Evolutionary conservation across 2,888 invertebrate genomes (phyloP), one percentile per base, ranked within the genome.

Genomic region (Caenorhabditis virilis): DNA sequence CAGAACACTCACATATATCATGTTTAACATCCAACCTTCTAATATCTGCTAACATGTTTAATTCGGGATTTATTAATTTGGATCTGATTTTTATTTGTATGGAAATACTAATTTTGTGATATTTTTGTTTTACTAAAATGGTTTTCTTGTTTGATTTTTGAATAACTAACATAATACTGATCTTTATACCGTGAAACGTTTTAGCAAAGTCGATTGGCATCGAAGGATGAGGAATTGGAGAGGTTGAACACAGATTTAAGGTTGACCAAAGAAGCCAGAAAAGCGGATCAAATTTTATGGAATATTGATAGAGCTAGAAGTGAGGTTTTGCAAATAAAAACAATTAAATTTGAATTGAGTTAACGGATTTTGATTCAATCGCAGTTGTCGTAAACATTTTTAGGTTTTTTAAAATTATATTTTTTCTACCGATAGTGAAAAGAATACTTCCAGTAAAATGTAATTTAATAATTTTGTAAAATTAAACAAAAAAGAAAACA

Each of bases 191-290:
- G 3, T 45, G 2, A 51, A 15, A 42, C 0, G 2, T 38, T 71
- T 59, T 35, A 90, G 80, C 77, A 82, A 41, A 92, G 92, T 77
- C 91, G 91, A 85, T 71, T 85, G 43, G 89, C 90, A 20, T 92
- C 93, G 84, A 85, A 93, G 59, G 89, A 91, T 79, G 87, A 93
- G 38, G 89, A 93, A 72, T 86, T 94, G 50, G 93, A 93, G 84
- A 87, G 76, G 6, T 52, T 80, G 43, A 76, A 69, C 23, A 73
- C 70, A 1, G 82, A 82, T 50, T 55, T 81, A 42, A 53, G 72
- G 36, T 59, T 81, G 39, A 74, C 72, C 7, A 82, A 76, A 55
- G 78, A 78, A 42, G 77, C 76, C 6, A 69, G 72, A 47, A 76
- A 73, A 38, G 80, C 82, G 0, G 82, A 82, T 62, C 78, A 78